A percentile compares a stretch with the other conserved stretches of the same genome.
phyloP scores from a whole-genome alignment of 2,797 vertebrate genomes.

The Mastacembelus armatus region DNA sequence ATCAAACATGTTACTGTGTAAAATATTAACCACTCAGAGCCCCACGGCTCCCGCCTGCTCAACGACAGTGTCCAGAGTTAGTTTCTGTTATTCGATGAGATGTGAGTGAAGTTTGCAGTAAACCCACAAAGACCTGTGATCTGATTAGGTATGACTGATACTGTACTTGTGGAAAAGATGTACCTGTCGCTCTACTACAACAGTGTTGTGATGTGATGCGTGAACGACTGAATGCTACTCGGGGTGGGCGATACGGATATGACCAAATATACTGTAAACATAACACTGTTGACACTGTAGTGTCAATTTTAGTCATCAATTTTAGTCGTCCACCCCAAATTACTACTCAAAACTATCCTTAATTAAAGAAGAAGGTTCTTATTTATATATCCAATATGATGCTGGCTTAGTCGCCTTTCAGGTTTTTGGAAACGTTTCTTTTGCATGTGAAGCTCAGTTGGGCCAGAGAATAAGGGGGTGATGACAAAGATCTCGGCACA shows the following conservation, averaged over 20 bases:
- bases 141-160: slow-evolving; percentile 28
- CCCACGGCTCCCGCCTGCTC: slow-evolving; percentile 20
- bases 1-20: slow-evolving; percentile 34
- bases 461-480: no score
- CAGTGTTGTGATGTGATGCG: slow-evolving; percentile 22
- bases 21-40: slow-evolving; percentile 13
- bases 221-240: not conserved
- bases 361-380: slow-evolving; percentile 9
- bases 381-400: not conserved
- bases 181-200: no score
- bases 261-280: not conserved
- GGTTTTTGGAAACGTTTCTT: not conserved
- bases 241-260: slow-evolving; percentile 18
- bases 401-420: slow-evolving; percentile 7
- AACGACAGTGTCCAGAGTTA: slow-evolving; percentile 31
- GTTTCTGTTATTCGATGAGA: slow-evolving; percentile 16
- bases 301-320: not conserved
- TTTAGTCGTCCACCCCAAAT: slow-evolving; percentile 5
- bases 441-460: slow-evolving; percentile 26
- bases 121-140: slow-evolving; percentile 34
- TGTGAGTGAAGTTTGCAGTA: slow-evolving; percentile 7
- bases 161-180: slow-evolving; percentile 30
- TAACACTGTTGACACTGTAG: no score
- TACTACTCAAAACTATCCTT: not conserved
- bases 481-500: no score